Conservation (phyloP, 2,888 invertebrate species). For the Lithophane semibrunnea region DNA sequence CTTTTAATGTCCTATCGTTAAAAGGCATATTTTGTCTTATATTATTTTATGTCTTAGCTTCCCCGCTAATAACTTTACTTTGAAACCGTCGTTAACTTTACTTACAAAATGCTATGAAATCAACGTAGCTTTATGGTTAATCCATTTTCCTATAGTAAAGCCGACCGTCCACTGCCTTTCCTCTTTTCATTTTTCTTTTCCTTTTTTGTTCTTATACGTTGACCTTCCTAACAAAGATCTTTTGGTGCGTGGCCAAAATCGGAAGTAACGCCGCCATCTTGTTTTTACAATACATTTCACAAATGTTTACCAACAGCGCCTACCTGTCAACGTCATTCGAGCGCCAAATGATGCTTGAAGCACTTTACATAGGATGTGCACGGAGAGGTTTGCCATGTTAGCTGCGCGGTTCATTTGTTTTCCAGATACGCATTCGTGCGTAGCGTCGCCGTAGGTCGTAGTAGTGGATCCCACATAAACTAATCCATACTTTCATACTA, state of each 20-base stretch:
- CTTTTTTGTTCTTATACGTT: no score
- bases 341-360: not conserved
- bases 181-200: no score
- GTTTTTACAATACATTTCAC: not conserved
- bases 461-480: no score
- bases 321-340: not conserved
- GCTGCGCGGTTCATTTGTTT: not conserved
- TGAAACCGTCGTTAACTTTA: conserved; percentile 29
- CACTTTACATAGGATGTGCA: not conserved
- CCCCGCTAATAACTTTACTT: conserved; percentile 32
- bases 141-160: conserved; percentile 23
- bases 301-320: not conserved
- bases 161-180: not conserved
- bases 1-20: conserved; percentile 29
- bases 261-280: not conserved
- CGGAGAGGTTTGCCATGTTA: not conserved
- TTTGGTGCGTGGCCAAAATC: not conserved
- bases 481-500: no score
- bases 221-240: not conserved
- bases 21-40: conserved; percentile 27
- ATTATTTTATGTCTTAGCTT: conserved; percentile 27
- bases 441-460: no score
- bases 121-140: conserved; percentile 22
- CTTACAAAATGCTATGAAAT: conserved; percentile 41
- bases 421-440: not conserved